These are phyloP conservation scores for Rhamphomyia laevipes DNA, from an alignment of 2,888 invertebrate genomes.

Conservation along the genomic window DNA sequence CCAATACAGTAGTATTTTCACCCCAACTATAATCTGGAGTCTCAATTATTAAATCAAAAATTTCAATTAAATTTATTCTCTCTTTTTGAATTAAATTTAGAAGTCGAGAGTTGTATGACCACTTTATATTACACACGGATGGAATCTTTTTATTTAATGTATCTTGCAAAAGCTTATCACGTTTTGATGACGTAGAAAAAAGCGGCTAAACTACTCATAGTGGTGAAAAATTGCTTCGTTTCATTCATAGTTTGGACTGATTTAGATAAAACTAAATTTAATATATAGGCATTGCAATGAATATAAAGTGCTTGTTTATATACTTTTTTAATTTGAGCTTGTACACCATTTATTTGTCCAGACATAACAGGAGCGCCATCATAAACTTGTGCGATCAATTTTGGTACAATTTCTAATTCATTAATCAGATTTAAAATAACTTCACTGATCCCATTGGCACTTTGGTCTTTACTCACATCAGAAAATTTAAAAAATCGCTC, in stretches of 20 bases:
- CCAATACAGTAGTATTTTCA: constrained; percentile 6
- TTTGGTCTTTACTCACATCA: constrained; percentile 1
- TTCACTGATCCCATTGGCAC: not conserved
- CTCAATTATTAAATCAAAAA: constrained; percentile 5
- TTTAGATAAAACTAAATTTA: constrained; percentile 13
- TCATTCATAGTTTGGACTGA: constrained; percentile 12
- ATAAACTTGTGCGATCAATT: constrained; percentile 3
- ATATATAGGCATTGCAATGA: constrained; percentile 18
- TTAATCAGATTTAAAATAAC: constrained; percentile 7
- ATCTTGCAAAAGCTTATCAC: constrained; percentile 7
- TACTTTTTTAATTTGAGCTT: constrained; percentile 19
- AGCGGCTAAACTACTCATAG: constrained; percentile 5
- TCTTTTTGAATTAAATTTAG: constrained; percentile 8
- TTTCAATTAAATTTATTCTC: constrained; percentile 9
- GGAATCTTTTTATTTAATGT: constrained; percentile 6
- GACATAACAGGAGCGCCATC: constrained; percentile 7
- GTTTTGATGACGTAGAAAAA: not conserved
- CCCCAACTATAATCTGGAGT: constrained; percentile 6
- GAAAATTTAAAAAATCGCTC: constrained; percentile 5
- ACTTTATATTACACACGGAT: constrained; percentile 8
- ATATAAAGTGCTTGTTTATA: constrained; percentile 18
- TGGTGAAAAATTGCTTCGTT: constrained; percentile 2
- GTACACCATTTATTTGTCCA: constrained; percentile 20
- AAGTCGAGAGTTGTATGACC: constrained; percentile 6
- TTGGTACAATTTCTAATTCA: not conserved